phyloP scores from a whole-genome alignment of 2,888 invertebrate genomes.

The Andrena bucephala region DNA sequence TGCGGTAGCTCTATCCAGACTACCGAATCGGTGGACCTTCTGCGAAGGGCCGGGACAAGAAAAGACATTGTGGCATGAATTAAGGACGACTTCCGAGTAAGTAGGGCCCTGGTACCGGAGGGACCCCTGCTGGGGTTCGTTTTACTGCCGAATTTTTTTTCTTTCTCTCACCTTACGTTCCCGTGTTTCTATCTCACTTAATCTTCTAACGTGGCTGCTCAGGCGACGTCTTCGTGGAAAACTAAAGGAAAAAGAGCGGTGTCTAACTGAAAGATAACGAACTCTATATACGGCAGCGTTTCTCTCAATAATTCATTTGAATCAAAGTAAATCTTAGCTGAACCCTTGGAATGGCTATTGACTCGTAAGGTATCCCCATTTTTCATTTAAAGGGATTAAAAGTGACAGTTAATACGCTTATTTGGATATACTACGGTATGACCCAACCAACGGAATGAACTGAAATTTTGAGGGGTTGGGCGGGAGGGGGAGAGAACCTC shows the following conservation, averaged over 20 bases:
- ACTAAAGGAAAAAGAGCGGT: slow-evolving; percentile 6
- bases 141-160: slow-evolving; percentile 39
- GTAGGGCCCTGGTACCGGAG: slow-evolving; percentile 51
- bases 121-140: slow-evolving; percentile 54
- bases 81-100: slow-evolving; percentile 77
- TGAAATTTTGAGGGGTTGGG: too few relatives aligned
- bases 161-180: slow-evolving; percentile 26
- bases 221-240: background rate
- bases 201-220: background rate
- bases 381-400: too few relatives aligned
- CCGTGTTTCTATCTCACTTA: slow-evolving; percentile 23
- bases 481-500: too few relatives aligned
- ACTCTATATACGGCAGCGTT: too few relatives aligned
- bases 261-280: too few relatives aligned
- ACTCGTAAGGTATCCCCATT: too few relatives aligned
- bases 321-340: too few relatives aligned
- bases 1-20: slow-evolving; percentile 60
- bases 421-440: too few relatives aligned
- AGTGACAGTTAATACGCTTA: too few relatives aligned
- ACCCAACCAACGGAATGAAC: too few relatives aligned
- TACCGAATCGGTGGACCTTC: slow-evolving; percentile 67
- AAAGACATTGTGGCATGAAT: slow-evolving; percentile 75
- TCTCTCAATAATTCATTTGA: too few relatives aligned
- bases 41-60: slow-evolving; percentile 65
- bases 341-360: too few relatives aligned